Conservation (phyloP, 2,888 invertebrate species). For the Ennomos quercinarius region DNA sequence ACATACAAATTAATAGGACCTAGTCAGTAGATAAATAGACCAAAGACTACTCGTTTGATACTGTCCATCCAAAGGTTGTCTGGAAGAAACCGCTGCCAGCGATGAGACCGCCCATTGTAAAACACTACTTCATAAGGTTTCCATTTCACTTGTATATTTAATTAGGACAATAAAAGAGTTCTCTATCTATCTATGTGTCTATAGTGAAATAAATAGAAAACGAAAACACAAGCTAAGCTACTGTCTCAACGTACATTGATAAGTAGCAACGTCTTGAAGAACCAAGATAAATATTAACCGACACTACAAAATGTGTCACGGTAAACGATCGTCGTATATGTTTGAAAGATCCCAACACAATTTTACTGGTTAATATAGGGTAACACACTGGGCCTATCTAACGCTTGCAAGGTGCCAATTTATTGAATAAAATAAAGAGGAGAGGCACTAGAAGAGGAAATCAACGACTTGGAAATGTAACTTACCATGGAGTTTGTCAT, state of each 20-base stretch:
- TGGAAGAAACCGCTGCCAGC: too few relatives aligned
- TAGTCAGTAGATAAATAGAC: too few relatives aligned
- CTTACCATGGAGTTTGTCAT: conserved; percentile 11
- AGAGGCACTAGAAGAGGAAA: conserved; percentile 32
- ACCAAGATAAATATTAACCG: conserved; percentile 51
- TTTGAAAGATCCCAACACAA: background rate
- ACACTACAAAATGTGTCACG: conserved; percentile 1
- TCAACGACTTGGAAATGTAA: conserved; percentile 29
- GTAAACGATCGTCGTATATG: background rate
- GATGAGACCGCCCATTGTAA: too few relatives aligned
- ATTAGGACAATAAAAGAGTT: too few relatives aligned
- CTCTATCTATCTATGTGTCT: too few relatives aligned
- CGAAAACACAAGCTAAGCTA: background rate
- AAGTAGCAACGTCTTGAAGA: conserved; percentile 36
- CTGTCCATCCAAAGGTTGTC: too few relatives aligned
- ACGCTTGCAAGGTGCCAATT: conserved; percentile 37
- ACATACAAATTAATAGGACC: too few relatives aligned
- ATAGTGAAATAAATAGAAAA: background rate
- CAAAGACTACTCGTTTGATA: too few relatives aligned
- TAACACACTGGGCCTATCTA: conserved; percentile 36
- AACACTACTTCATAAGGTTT: too few relatives aligned
- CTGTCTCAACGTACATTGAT: conserved; percentile 3
- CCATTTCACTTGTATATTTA: too few relatives aligned
- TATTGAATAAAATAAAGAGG: conserved; percentile 45
- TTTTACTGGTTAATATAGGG: conserved; percentile 14